Evolutionary conservation across 2,113 vertebrate genomes (phyloP), one percentile per base, ranked within the genome.

Genomic region (Myiagra hebetior): DNA sequence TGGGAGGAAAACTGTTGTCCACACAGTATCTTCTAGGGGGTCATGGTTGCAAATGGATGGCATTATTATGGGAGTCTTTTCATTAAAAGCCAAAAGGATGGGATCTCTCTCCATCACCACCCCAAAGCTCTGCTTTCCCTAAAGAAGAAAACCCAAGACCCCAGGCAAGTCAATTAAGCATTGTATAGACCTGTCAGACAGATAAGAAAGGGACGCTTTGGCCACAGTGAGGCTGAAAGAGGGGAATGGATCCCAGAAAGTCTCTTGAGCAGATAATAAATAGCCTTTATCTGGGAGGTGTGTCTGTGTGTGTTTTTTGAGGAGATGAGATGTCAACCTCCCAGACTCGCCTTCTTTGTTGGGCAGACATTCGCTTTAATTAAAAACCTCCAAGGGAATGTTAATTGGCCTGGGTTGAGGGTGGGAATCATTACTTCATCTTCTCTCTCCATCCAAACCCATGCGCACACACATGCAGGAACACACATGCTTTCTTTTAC

Each of bases 101-200:
- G 93, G 62, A 56, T 89, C 41, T 91, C 42, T 85, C 72, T 47
- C 91, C 93, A 81, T 96, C 84, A 84, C 79, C 47, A 93, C 73
- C 82, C 85, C 16, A 14, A 84, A 89, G 74, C 94, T 83, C 30
- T 64, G 47, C 87, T 87, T 94, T 52, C 44, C 67, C 88, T 63
- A 93, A 91, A 95, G 95, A 95, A 94, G 89, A 95, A 94, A 96
- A 75, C 39, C 28, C 76, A 91, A 64, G 87, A 96, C 90, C 93
- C 89, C 89, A 75, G 94, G 95, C 95, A 91, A 96, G 92, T 96
- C 90, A 96, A 96, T 97, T 96, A 96, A 86, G 93, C 59, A 89
- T 97, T 97, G 96, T 96, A 72, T 56, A 56, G 92, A 86, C 92
- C 85, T 97, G 94, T 94, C 96, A 95, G 89, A 55, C 84, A 95